Base-by-base conservation (phyloP, 2,797 vertebrate genomes). In the Chanos chanos region DNA sequence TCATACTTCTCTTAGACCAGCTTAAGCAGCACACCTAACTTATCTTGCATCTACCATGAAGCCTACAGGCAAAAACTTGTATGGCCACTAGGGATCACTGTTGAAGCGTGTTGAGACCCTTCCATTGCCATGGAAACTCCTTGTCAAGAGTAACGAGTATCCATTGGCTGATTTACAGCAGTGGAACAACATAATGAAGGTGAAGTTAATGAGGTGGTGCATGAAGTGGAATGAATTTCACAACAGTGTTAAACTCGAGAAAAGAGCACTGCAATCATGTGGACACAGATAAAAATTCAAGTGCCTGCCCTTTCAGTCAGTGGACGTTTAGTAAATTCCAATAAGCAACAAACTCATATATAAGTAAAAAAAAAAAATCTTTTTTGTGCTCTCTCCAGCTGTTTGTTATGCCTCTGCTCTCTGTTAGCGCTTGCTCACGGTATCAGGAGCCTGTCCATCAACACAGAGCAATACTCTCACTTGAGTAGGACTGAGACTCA, bases 41-140 rank as follows among this genome's bases (percentile, higher is more conserved):
- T n/a, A n/a, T n/a, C n/a, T n/a, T n/a, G n/a, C n/a, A n/a, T n/a
- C n/a, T n/a, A n/a, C n/a, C n/a, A n/a, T n/a, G n/a, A n/a, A n/a
- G n/a, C n/a, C n/a, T n/a, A n/a, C n/a, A n/a, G n/a, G n/a, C n/a
- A n/a, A n/a, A n/a, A n/a, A n/a, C n/a, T n/a, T 7, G 28, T 34
- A 30, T 15, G 28, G 18, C 85, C 88, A 86, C 83, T 53, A 88
- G 87, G 57, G 75, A 22, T 76, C 83, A 68, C 79, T 80, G 67
- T 80, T 73, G 66, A 33, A 66, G 28, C 66, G 73, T 22, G n/a
- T 33, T 33, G 24, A 16, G 7, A 9, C 16, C 3, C 22, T 34
- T 30, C 2, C 7, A 4, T 5, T 25, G 41, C 25, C 3, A 21
- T 16, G 28, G 13, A 48, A 8, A 4, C n/a, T 43, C 45, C 9